These are phyloP conservation scores for Channallabes apus DNA, from an alignment of 2,797 vertebrate species.

Conservation along the genomic window DNA sequence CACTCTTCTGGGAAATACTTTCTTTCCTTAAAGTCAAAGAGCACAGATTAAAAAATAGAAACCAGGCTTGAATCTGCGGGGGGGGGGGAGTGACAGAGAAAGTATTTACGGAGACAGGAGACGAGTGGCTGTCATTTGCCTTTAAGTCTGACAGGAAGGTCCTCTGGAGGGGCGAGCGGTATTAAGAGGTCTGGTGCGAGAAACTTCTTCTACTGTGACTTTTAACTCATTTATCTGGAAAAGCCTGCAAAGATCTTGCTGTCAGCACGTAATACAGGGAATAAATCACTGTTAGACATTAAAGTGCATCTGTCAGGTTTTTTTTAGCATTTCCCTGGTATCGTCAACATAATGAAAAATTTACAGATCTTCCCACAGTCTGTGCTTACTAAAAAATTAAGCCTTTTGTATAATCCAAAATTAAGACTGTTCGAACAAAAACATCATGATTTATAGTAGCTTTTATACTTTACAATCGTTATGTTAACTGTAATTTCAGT, in stretches of 20 bases:
- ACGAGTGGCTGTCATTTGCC: constrained; percentile 37
- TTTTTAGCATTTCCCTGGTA: neutral
- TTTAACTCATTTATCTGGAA: constrained; percentile 38
- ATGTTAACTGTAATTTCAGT: constrained; percentile 14
- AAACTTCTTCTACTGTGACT: constrained; percentile 28
- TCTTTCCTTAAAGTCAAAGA: constrained; percentile 32
- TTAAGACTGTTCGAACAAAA: neutral
- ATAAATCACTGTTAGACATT: constrained; percentile 29
- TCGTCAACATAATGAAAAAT: constrained; percentile 15
- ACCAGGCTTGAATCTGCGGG: neutral
- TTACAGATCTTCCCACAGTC: neutral
- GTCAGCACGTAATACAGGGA: constrained; percentile 27
- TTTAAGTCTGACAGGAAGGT: constrained; percentile 35
- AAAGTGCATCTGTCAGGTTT: constrained; percentile 21
- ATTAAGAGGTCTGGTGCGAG: constrained; percentile 29
- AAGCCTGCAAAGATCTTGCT: constrained; percentile 24
- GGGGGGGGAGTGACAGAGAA: constrained; percentile 19
- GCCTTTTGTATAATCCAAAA: neutral
- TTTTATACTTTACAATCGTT: neutral
- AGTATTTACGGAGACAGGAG: constrained; percentile 36
- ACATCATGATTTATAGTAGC: constrained; percentile 2
- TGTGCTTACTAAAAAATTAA: neutral
- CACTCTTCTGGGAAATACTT: constrained; percentile 18
- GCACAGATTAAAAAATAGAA: constrained; percentile 9
- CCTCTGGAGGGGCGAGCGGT: constrained; percentile 4